Evolutionary conservation across 2,113 vertebrate genomes (phyloP), one percentile per base, ranked within the genome.

Genomic region (Scatophagus argus): DNA sequence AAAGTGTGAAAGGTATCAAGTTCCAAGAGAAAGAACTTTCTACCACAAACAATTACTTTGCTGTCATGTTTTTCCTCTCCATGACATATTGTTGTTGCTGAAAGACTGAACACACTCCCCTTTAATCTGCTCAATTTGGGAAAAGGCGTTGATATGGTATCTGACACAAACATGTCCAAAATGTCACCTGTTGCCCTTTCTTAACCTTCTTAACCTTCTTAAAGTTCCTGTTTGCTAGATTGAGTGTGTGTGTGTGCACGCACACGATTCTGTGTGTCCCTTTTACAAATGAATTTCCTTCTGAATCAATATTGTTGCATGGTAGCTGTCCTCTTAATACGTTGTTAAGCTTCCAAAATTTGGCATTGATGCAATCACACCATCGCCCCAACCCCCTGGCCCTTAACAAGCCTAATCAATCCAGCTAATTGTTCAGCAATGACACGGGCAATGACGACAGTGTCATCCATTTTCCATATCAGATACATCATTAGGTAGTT

Each of bases 391-490:
- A 56, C 74, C 79, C 81, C 58, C 38, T 76, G 64, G 72, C 66
- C 78, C 68, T 59, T 58, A 88, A 88, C 82, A 86, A 73, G 70
- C 86, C 81, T 81, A 87, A 92, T 91, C 88, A 89, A 89, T 91
- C 82, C 77, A 72, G 55, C 74, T 92, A 91, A 92, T 89, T 91
- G 85, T 82, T 77, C 56, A 79, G 83, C 49, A 54, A 64, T 56
- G 72, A 80, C 87, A 85, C 81, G 41, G 52, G 54, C 77, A 80
- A 83, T 87, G 83, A 89, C 56, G 49, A 32, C 75, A 34, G 52
- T 85, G 85, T 91, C 87, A 85, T 89, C 79, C 51, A 44, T 91
- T 89, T 87, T 87, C 72, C 85, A 76, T 82, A 84, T 92, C 85
- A 90, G 86, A 90, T 85, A 79, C 79, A 90, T 88, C 84, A 89